These are phyloP conservation scores for Eulemur albifrons DNA, from an alignment of 2,797 vertebrate species.

Conservation along the genomic window DNA sequence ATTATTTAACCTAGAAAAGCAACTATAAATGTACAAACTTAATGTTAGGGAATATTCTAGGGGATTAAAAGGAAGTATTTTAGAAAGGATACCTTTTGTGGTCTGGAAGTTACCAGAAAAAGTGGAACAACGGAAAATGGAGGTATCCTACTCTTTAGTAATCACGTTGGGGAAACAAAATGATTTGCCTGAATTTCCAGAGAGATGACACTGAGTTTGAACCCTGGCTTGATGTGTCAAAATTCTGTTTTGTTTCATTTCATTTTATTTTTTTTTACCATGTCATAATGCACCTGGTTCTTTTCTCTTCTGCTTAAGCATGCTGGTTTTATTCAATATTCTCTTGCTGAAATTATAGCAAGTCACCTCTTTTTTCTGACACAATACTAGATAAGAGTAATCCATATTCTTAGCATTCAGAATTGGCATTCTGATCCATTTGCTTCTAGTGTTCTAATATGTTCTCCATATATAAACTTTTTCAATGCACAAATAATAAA, in stretches of 20 bases:
- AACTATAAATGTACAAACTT: neutral
- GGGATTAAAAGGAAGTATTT: neutral
- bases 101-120: slow-evolving; percentile 26
- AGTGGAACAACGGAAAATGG: neutral
- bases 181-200: neutral
- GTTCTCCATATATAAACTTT: neutral
- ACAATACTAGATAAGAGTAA: neutral
- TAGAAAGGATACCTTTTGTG: neutral
- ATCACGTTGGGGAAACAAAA: neutral
- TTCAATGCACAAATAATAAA: neutral
- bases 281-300: neutral
- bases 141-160: neutral
- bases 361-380: neutral
- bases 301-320: neutral
- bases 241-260: neutral
- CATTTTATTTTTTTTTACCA: neutral
- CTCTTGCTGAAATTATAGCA: neutral
- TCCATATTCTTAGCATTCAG: neutral
- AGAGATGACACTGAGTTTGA: neutral
- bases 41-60: neutral
- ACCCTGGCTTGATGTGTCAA: neutral
- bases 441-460: neutral
- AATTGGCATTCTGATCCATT: neutral
- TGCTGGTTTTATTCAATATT: neutral
- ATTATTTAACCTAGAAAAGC: slow-evolving; percentile 34